Evolutionary conservation across 2,888 invertebrate genomes (phyloP).

Genomic region (Notocelia uddmanniana): DNA sequence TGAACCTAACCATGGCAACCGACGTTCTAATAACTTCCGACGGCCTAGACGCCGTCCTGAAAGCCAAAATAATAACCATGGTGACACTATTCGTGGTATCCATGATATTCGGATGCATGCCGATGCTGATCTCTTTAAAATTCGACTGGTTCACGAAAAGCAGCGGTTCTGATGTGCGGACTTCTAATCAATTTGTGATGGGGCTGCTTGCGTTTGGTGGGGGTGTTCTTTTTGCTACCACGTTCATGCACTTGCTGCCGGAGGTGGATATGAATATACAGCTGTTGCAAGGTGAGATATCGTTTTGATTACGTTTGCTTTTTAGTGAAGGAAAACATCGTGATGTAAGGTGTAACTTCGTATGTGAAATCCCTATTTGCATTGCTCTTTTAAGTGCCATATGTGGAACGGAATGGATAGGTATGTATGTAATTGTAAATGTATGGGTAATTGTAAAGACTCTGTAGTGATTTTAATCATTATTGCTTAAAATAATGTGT

Average conservation of each 20-base stretch:
- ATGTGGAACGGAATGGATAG: too few relatives aligned
- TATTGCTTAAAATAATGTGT: too few relatives aligned
- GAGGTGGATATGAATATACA: constrained; percentile 91
- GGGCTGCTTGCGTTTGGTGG: constrained; percentile 92
- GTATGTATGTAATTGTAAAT: too few relatives aligned
- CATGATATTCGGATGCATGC: constrained; percentile 90
- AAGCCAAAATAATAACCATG: constrained; percentile 93
- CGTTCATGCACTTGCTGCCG: constrained; percentile 92
- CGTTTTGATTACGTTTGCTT: too few relatives aligned
- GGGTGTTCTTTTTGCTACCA: constrained; percentile 92
- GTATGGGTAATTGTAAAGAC: too few relatives aligned
- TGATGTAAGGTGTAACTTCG: too few relatives aligned
- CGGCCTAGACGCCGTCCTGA: constrained; percentile 77
- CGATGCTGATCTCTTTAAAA: constrained; percentile 89
- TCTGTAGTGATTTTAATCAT: too few relatives aligned
- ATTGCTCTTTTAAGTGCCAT: too few relatives aligned
- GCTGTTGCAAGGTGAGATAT: constrained; percentile 81
- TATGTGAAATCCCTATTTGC: too few relatives aligned
- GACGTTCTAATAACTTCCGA: constrained; percentile 47
- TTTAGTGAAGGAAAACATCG: too few relatives aligned
- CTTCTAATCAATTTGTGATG: constrained; percentile 84
- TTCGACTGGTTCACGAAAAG: constrained; percentile 86
- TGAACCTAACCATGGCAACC: constrained; percentile 53
- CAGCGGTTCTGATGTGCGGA: constrained; percentile 73
- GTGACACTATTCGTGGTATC: constrained; percentile 91